phyloP scores from a whole-genome alignment of 1,140 invertebrate species.

The Drosophila lacertosa region DNA sequence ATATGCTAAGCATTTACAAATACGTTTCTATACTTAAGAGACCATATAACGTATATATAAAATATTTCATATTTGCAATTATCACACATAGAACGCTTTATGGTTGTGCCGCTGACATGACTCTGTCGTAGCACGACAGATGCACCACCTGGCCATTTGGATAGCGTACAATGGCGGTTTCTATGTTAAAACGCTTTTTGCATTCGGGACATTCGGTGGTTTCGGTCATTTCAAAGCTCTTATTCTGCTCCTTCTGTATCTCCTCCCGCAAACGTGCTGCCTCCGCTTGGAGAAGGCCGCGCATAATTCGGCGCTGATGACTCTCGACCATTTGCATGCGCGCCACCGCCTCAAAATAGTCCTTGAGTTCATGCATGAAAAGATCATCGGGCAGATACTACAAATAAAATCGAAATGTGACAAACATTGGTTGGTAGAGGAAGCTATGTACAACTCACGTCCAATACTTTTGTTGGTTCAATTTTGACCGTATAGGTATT shows the following conservation, averaged over 20 bases:
- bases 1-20: not conserved
- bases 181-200: slow-evolving; percentile 95
- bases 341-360: slow-evolving; percentile 91
- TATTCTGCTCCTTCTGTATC: slow-evolving; percentile 91
- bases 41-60: too few species aligned
- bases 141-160: slow-evolving; percentile 96
- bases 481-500: slow-evolving; percentile 93
- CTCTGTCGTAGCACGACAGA: slow-evolving; percentile 89
- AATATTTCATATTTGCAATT: not conserved
- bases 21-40: not conserved
- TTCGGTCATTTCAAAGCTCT: slow-evolving; percentile 93
- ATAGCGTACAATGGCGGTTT: slow-evolving; percentile 96
- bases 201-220: slow-evolving; percentile 95
- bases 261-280: slow-evolving; percentile 92
- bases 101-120: slow-evolving; percentile 33
- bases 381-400: slow-evolving; percentile 90
- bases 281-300: slow-evolving; percentile 92
- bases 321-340: slow-evolving; percentile 90
- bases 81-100: slow-evolving; percentile 41
- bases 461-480: slow-evolving; percentile 88
- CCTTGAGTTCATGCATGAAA: slow-evolving; percentile 88
- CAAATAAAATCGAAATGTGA: slow-evolving; percentile 5
- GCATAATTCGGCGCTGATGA: slow-evolving; percentile 90
- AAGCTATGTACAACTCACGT: slow-evolving; percentile 46
- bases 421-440: not conserved